Evolutionary conservation across 2,113 vertebrate species (phyloP).

Genomic region (Tichodroma muraria): DNA sequence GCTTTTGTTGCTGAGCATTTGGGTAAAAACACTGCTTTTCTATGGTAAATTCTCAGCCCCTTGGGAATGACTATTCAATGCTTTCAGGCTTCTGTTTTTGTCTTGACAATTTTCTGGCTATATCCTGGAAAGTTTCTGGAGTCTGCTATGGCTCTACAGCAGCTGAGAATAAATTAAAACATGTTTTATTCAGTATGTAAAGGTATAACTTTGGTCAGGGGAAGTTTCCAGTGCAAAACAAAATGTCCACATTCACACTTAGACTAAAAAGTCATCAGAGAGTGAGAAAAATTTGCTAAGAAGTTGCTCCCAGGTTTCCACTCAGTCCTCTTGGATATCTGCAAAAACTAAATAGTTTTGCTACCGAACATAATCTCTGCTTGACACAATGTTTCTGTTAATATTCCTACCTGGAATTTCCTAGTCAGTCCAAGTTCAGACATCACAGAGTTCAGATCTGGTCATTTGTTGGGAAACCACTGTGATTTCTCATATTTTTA

Average conservation of each 20-base stretch:
- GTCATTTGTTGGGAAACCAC: neutral
- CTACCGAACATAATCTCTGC: neutral
- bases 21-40: conserved; percentile 9
- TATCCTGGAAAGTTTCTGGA: neutral
- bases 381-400: neutral
- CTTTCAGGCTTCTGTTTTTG: neutral
- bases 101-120: neutral
- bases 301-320: neutral
- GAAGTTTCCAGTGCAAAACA: too few relatives aligned
- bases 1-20: conserved; percentile 9
- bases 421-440: neutral
- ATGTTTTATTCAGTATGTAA: neutral
- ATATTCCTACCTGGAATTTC: neutral
- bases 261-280: neutral
- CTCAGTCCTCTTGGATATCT: neutral
- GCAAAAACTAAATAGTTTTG: neutral
- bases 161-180: neutral
- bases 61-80: neutral
- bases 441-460: neutral
- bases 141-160: neutral
- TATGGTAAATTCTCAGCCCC: neutral
- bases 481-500: neutral
- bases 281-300: neutral
- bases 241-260: neutral
- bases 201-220: neutral